phyloP scores from a whole-genome alignment of 2,888 invertebrate genomes.

The Stenotaenia linearis region DNA sequence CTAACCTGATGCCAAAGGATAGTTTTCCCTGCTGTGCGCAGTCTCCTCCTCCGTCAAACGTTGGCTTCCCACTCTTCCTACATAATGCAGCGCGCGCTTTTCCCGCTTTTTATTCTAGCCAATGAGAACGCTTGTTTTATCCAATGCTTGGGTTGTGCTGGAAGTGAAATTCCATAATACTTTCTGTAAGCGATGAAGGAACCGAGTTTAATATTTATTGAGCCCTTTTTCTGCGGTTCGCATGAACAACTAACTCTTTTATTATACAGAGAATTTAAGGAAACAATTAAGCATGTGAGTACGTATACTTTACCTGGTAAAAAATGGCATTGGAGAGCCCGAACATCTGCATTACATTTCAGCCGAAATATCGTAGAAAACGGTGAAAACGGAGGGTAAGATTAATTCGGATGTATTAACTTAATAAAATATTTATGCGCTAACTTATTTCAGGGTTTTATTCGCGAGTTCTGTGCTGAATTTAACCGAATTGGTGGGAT shows the following conservation, averaged over 20 bases:
- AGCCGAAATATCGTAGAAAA: slow-evolving; percentile 52
- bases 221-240: slow-evolving; percentile 68
- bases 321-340: slow-evolving; percentile 72
- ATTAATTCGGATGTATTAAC: no score
- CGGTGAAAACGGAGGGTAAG: background rate
- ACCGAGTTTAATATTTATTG: slow-evolving; percentile 55
- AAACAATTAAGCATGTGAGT: background rate
- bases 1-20: no score
- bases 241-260: slow-evolving; percentile 62
- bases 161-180: no score
- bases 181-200: no score
- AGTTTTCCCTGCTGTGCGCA: no score
- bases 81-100: no score
- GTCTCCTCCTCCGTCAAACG: no score
- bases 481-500: slow-evolving; percentile 62
- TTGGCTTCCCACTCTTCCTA: no score
- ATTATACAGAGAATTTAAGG: slow-evolving; percentile 39
- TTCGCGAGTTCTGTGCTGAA: slow-evolving; percentile 66
- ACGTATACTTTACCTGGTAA: slow-evolving; percentile 56
- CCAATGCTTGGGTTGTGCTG: no score
- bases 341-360: slow-evolving; percentile 61
- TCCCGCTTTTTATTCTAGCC: no score
- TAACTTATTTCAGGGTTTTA: slow-evolving; percentile 50
- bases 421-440: no score
- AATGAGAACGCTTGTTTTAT: no score